A percentile compares a stretch with the other conserved stretches of the same genome.
Evolutionary conservation across 2,888 invertebrate species (phyloP).

Genomic region (Xestoiulus laeticollis): DNA sequence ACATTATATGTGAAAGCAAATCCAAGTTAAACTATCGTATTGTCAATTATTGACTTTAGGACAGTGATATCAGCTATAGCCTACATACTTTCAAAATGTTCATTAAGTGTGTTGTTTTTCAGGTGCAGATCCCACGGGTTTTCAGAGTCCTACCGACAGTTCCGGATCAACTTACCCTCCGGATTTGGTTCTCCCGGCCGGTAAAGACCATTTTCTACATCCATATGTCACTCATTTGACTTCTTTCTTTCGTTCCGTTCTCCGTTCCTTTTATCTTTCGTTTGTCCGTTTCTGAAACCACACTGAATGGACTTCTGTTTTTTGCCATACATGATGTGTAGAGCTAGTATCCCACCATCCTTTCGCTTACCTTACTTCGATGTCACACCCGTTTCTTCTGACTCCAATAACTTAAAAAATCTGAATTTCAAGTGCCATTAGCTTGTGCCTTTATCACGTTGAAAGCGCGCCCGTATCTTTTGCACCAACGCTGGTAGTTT

Average conservation of each 20-base stretch:
- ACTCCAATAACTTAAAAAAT: neutral
- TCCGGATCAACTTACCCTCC: conserved; percentile 77
- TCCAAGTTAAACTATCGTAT: too few species aligned
- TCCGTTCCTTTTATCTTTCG: conserved; percentile 29
- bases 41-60: too few species aligned
- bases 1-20: too few species aligned
- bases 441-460: neutral
- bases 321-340: conserved; percentile 34
- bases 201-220: conserved; percentile 66
- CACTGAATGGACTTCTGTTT: conserved; percentile 3
- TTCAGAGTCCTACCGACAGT: conserved; percentile 78
- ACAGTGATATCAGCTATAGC: too few species aligned
- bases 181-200: conserved; percentile 75
- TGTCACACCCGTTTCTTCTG: conserved; percentile 23
- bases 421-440: neutral
- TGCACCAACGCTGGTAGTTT: neutral
- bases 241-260: conserved; percentile 28
- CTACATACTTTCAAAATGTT: too few species aligned
- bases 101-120: neutral
- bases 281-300: conserved; percentile 6
- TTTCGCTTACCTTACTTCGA: conserved; percentile 28
- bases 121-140: conserved; percentile 47
- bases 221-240: neutral
- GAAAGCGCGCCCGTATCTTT: conserved; percentile 23
- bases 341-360: conserved; percentile 5